phyloP scores from a whole-genome alignment of 2,113 vertebrate species.

The Candoia aspera region DNA sequence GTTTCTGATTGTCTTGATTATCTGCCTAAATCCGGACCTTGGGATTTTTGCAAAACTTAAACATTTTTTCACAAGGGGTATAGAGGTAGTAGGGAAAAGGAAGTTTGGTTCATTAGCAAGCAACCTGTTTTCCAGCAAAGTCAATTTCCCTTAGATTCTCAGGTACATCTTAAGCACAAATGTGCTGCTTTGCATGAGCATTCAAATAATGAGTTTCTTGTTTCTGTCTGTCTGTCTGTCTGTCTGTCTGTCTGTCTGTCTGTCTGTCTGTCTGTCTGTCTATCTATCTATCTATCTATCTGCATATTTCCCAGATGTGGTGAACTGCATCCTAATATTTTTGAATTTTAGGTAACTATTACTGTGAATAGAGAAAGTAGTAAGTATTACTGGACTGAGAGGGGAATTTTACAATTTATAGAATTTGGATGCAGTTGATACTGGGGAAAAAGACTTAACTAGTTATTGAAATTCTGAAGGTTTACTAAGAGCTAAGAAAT shows the following conservation, averaged over 20 bases:
- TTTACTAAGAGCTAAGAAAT: neutral
- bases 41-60: slow-evolving; percentile 3
- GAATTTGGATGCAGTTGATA: neutral
- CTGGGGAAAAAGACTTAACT: neutral
- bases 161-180: too few species aligned
- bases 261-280: too few species aligned
- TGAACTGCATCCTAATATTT: neutral
- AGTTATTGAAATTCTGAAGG: neutral
- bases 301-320: neutral
- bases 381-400: neutral
- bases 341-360: neutral
- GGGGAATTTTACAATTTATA: neutral
- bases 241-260: too few species aligned
- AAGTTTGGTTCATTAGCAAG: neutral
- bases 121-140: too few species aligned
- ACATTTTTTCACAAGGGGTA: too few species aligned
- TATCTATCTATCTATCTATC: neutral
- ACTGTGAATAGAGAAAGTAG: neutral
- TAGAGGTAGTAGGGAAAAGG: neutral
- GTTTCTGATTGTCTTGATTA: neutral
- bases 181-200: too few species aligned
- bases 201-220: too few species aligned
- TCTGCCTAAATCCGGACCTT: neutral
- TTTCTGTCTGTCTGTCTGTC: too few species aligned
- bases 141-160: too few species aligned